Conservation (phyloP, 1,140 invertebrate genomes). For the Drosophila punjabiensis region DNA sequence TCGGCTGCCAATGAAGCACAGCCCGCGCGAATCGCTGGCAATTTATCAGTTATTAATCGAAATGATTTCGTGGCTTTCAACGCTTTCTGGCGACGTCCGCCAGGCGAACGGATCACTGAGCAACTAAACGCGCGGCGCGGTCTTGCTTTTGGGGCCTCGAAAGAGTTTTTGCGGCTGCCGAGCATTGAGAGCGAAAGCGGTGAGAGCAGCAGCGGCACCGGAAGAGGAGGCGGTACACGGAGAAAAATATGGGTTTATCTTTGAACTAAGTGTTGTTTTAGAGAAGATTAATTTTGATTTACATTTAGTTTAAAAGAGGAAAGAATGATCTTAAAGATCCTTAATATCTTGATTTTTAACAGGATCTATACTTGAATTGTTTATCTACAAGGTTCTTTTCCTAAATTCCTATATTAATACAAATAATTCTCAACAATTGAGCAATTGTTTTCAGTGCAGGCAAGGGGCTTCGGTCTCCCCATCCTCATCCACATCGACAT, state of each 20-base stretch:
- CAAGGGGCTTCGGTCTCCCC: background rate
- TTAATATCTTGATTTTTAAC: background rate
- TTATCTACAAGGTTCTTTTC: background rate
- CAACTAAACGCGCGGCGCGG: conserved; percentile 56
- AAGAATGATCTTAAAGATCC: too few species aligned
- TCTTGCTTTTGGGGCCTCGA: conserved; percentile 31
- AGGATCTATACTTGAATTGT: background rate
- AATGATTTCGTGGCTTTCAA: conserved; percentile 22
- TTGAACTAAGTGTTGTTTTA: background rate
- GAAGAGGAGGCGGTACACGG: conserved; percentile 22
- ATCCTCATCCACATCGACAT: conserved; percentile 23
- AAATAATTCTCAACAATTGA: background rate
- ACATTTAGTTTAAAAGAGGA: background rate
- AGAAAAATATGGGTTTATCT: background rate
- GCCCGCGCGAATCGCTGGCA: conserved; percentile 44
- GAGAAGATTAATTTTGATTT: background rate
- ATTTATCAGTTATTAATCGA: conserved; percentile 76
- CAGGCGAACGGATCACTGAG: conserved; percentile 64
- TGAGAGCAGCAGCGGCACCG: conserved; percentile 15
- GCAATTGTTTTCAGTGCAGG: conserved; percentile 7
- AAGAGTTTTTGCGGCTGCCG: conserved; percentile 45
- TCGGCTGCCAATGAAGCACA: conserved; percentile 40
- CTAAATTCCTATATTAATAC: too few species aligned
- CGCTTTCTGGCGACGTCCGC: conserved; percentile 47
- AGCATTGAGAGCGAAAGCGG: conserved; percentile 22